Percentiles rank a stretch among this genome's conserved stretches.
Conservation (phyloP, 2,888 invertebrate species). For the Nasonia oneida region DNA sequence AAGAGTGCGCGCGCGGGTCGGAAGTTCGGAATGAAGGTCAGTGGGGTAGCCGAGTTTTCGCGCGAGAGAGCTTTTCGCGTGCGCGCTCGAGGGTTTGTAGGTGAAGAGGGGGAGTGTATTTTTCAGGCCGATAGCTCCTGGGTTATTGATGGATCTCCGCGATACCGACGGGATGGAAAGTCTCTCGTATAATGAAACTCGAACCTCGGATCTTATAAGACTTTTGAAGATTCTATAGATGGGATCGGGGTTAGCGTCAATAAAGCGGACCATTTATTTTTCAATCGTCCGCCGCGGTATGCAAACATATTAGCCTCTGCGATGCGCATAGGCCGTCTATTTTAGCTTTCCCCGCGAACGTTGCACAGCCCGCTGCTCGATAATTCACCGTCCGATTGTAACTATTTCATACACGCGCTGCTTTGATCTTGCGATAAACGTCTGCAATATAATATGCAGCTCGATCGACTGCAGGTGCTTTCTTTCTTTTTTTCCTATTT, state of each 20-base stretch:
- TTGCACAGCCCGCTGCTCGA: slow-evolving; percentile 9
- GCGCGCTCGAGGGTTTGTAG: slow-evolving; percentile 41
- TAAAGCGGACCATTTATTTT: background rate
- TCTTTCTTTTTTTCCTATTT: background rate
- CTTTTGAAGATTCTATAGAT: no score
- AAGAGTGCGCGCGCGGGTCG: slow-evolving; percentile 3
- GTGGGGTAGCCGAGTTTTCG: slow-evolving; percentile 49
- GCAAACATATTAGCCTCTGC: no score
- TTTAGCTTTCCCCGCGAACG: background rate
- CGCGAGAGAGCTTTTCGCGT: slow-evolving; percentile 38
- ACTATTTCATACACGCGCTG: background rate
- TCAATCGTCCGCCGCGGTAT: background rate
- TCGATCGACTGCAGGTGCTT: background rate
- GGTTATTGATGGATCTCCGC: background rate
- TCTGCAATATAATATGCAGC: background rate
- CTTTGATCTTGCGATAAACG: background rate
- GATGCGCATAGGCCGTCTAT: background rate
- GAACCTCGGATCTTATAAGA: no score
- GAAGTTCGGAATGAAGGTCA: slow-evolving; percentile 53
- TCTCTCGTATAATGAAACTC: background rate
- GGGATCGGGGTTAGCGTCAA: no score
- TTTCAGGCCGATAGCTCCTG: background rate
- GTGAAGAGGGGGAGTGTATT: background rate
- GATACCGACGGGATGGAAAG: slow-evolving; percentile 2
- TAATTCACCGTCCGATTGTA: slow-evolving; percentile 31